These are phyloP conservation scores for Thecocarcelia acutangulata DNA, from an alignment of 2,888 invertebrate genomes.

Conservation along the genomic window DNA sequence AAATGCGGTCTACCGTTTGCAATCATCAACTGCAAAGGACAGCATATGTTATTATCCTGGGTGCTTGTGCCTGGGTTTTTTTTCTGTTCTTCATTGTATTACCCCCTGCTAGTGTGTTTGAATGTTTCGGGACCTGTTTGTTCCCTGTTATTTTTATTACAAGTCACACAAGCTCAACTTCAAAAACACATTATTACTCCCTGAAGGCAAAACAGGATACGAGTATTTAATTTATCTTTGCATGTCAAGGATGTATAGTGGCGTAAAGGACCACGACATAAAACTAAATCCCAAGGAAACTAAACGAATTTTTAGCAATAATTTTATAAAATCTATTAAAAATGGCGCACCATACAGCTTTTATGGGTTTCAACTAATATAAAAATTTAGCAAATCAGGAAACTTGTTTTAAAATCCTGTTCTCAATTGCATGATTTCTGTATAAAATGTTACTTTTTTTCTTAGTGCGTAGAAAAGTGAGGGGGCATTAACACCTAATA, in stretches of 20 bases:
- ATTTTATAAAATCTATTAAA: too few relatives aligned
- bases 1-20: conserved; percentile 49
- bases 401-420: too few relatives aligned
- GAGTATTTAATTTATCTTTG: conserved; percentile 29
- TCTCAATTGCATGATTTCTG: too few relatives aligned
- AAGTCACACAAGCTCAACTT: conserved; percentile 42
- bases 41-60: conserved; percentile 40
- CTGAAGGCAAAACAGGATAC: conserved; percentile 39
- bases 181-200: conserved; percentile 55
- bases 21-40: conserved; percentile 52
- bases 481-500: too few relatives aligned
- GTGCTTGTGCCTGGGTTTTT: conserved; percentile 10
- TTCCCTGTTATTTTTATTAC: conserved; percentile 30
- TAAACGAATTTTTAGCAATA: too few relatives aligned
- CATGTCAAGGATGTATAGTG: background rate
- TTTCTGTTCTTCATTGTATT: background rate
- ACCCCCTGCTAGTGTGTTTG: background rate
- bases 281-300: background rate
- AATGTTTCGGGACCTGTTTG: background rate
- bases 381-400: too few relatives aligned
- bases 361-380: too few relatives aligned
- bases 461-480: too few relatives aligned
- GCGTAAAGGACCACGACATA: background rate
- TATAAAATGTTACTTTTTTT: too few relatives aligned
- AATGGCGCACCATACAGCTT: too few relatives aligned